phyloP scores from a whole-genome alignment of 2,797 vertebrate species.

The Mormyrus proboscirostris region DNA sequence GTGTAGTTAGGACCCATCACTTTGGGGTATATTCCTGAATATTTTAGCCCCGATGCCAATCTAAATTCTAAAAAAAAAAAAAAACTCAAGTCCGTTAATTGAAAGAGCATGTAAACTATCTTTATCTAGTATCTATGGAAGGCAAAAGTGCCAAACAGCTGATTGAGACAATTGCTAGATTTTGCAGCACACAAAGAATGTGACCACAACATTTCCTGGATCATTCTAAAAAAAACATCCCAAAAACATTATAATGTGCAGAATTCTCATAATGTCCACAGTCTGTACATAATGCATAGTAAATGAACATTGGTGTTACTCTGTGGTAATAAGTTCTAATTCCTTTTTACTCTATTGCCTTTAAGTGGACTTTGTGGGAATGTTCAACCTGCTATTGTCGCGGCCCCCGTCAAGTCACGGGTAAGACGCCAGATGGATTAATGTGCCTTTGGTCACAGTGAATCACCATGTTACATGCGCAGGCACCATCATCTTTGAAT shows the following conservation, averaged over 20 bases:
- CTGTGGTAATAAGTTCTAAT: not conserved
- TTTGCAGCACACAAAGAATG: not conserved
- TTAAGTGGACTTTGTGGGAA: constrained; percentile 45
- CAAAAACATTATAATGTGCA: not conserved
- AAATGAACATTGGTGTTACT: not conserved
- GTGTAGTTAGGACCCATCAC: not conserved
- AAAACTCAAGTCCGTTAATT: not conserved
- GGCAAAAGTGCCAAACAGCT: not conserved
- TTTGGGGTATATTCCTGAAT: not conserved
- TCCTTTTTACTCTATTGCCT: constrained; percentile 6
- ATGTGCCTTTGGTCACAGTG: not conserved
- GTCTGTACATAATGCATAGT: not conserved
- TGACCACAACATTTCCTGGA: not conserved
- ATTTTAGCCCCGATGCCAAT: not conserved
- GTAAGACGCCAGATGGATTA: not conserved
- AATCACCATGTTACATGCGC: not conserved
- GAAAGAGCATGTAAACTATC: not conserved
- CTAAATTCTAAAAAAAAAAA: not conserved
- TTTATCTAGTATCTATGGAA: not conserved
- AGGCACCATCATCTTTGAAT: not conserved
- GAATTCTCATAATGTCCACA: not conserved
- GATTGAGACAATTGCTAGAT: not conserved
- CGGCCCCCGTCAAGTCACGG: not conserved
- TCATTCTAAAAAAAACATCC: not conserved
- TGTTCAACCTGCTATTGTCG: not conserved